Base-by-base conservation (phyloP, 2,113 vertebrate genomes). In the Pterocles burchelli region DNA sequence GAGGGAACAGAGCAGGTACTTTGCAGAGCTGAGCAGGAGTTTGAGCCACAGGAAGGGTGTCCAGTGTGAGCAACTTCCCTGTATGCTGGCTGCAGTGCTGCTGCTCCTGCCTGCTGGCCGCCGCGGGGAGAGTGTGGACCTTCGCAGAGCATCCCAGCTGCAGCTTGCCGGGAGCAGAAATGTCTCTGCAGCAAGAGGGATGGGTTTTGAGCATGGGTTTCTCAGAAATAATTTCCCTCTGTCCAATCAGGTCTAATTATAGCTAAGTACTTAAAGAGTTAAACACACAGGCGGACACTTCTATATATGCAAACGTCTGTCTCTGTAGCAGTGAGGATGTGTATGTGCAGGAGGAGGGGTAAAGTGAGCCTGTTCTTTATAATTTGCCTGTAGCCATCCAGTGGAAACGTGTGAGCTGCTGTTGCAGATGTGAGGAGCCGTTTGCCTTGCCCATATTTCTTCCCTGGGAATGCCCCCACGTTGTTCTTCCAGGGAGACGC, bases 241-340 rank as follows among this genome's bases (percentile, higher is more conserved):
- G 36, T 67, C 41, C 63, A 43, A 20, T 28, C 26, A 6, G 41
- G 52, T 82, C 24, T 74, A 73, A 55, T 94, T 57, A 45, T 17
- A 38, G 45, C 51, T 2, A 26, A 72, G 66, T 26, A 4, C 66
- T 75, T 15, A 29, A 54, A 46, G 63, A 61, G 66, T 72, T 82
- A 21, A 3, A 11, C 4, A 1, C 6, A 3, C 8, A 48, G 67
- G n/a, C 3, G 0, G 41, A 8, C 9, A 0, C 55, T 2, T 17
- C 43, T 21, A 66, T 7, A 68, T 28, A 2, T 17, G 41, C 62
- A 14, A 14, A 21, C 0, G 9, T 7, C 54, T 33, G 26, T 38
- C 26, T 48, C 49, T 1, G 24, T n/a, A 24, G 86, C 63, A 17
- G 57, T 0, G 36, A 18, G 43, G 68, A 46, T 9, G n/a, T 25